Percentiles rank a stretch among this genome's conserved stretches.
These are phyloP conservation scores for Lagocephalus sceleratus DNA, from an alignment of 2,797 vertebrate genomes.

Conservation along the genomic window DNA sequence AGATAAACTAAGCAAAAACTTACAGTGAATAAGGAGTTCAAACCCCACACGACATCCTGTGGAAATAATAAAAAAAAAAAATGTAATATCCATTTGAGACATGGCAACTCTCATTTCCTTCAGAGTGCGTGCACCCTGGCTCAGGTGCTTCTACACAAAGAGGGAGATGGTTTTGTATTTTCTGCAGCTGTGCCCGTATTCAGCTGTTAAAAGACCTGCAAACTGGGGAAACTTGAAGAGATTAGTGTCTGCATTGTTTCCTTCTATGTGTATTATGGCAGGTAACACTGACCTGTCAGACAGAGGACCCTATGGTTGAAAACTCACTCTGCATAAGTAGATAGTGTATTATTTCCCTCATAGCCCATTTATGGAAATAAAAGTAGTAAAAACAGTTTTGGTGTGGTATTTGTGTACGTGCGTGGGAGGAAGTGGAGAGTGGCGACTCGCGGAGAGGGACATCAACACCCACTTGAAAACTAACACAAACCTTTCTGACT, in stretches of 20 bases:
- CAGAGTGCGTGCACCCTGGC: neutral
- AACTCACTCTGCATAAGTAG: neutral
- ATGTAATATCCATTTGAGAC: neutral
- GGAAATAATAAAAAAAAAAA: conserved; percentile 11
- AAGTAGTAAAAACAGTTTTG: neutral
- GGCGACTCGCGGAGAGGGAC: conserved; percentile 33
- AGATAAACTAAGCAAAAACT: conserved; percentile 68
- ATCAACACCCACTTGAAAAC: conserved; percentile 39
- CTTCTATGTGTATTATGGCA: neutral
- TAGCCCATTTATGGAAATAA: conserved; percentile 4
- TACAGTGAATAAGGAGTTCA: conserved; percentile 99
- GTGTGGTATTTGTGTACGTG: conserved; percentile 2
- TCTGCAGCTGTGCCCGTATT: neutral
- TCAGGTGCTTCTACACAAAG: neutral
- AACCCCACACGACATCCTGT: conserved; percentile 97
- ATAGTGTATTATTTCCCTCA: neutral
- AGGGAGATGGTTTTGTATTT: neutral
- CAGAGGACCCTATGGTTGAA: neutral
- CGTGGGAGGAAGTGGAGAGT: conserved; percentile 33
- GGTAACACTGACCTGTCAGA: neutral
- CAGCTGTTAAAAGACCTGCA: too few relatives aligned
- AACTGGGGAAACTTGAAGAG: neutral
- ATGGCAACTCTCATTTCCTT: neutral
- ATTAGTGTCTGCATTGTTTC: neutral
- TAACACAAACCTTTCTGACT: conserved; percentile 38